Conservation (phyloP, 2,797 vertebrate species). For the Peromyscus nudipes region DNA sequence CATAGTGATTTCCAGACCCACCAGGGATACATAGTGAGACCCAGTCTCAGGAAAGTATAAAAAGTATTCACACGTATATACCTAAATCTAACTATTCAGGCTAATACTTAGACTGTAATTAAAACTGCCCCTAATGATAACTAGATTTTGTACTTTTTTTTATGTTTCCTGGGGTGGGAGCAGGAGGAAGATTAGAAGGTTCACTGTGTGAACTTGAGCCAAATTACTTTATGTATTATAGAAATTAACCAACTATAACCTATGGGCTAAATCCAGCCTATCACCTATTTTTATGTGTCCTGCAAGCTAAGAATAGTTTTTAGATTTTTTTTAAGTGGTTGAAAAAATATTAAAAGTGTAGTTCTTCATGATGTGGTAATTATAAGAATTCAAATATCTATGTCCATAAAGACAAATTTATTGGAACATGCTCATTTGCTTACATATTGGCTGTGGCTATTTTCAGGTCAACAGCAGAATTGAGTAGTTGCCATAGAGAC, state of each 20-base stretch:
- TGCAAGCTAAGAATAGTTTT: constrained; percentile 54
- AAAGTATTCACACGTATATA: neutral
- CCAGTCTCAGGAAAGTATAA: neutral
- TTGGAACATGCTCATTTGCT: constrained; percentile 56
- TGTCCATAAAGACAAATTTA: constrained; percentile 36
- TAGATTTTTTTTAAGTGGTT: constrained; percentile 61
- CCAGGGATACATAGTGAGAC: neutral
- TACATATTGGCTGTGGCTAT: constrained; percentile 39
- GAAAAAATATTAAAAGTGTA: constrained; percentile 59
- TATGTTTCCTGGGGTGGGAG: constrained; percentile 14
- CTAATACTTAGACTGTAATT: constrained; percentile 42
- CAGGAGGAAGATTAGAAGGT: neutral
- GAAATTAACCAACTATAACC: neutral
- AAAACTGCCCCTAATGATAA: constrained; percentile 42
- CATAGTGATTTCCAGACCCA: neutral
- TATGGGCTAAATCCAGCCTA: neutral
- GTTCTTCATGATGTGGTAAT: constrained; percentile 54
- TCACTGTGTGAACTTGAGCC: constrained; percentile 45
- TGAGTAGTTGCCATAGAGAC: constrained; percentile 56
- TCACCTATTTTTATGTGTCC: constrained; percentile 44
- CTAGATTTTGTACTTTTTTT: constrained; percentile 30
- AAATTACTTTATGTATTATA: constrained; percentile 27
- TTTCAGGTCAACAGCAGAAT: constrained; percentile 39
- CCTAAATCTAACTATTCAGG: constrained; percentile 27
- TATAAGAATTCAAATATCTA: constrained; percentile 55